Evolutionary conservation across 1,140 invertebrate genomes (phyloP), one percentile per base, ranked within the genome.

Genomic region (Brachionus sp.): DNA sequence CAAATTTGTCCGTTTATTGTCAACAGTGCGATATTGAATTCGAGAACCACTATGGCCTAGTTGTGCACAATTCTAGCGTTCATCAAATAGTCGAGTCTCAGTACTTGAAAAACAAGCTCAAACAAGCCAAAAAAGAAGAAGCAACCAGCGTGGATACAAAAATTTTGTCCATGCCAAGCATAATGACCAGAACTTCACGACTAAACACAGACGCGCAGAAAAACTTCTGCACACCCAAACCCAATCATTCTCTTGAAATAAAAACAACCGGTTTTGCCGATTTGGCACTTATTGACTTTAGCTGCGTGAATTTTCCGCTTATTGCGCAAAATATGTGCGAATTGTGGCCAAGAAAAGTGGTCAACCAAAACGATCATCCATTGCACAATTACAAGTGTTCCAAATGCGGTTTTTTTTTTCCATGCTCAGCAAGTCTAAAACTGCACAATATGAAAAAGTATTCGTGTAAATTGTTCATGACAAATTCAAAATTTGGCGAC

Each of bases 221-320:
- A 29, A 44, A 23, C 23, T 23, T 33, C 12, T 3, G 0, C 19
- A 9, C 9, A 5, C 6, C 19, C 23, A 25, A 46, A 25, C 16
- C 70, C 25, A 80, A 16, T 37, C 77, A 80, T 66, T 29, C n/a
- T 12, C 33, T 80, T 13, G 33, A 25, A 29, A 37, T 66, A 23
- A 80, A 80, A 44, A 80, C 50, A 5, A 80, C 6, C 33, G 77
- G 77, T 35, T 80, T 80, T 66, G 77, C 77, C 29, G 77, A 80
- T 44, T 39, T 80, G 33, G 35, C 77, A 12, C 39, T 80, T 12
- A 44, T 80, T 37, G 77, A 80, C 25, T 80, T 80, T 16, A 80
- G 77, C 25, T 80, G 77, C 25, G 23, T 80, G 7, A 80, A 80
- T 13, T 80, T 80, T 80, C 50, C 62, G 10, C 77, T 7, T 10